A percentile compares a stretch with the other conserved stretches of the same genome.
phyloP scores from a whole-genome alignment of 2,113 vertebrate genomes.

The Odocoileus virginianus region DNA sequence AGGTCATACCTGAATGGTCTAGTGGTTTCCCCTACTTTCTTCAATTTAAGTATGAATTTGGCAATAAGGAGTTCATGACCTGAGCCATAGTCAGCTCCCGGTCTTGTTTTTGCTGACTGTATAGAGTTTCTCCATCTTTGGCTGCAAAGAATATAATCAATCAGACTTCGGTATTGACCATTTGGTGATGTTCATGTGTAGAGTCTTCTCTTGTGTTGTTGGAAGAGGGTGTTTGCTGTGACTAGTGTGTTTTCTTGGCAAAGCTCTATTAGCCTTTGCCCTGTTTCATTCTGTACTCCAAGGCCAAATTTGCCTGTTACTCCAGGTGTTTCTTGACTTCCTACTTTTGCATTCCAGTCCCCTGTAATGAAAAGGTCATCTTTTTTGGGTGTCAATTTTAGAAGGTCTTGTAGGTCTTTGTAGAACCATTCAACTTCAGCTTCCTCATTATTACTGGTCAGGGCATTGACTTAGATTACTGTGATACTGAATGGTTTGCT shows the following conservation, averaged over 20 bases:
- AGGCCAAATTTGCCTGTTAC: neutral
- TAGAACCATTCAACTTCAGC: neutral
- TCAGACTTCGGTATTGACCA: neutral
- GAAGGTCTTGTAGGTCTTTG: neutral
- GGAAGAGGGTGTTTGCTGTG: neutral
- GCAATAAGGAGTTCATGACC: neutral
- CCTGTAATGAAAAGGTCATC: neutral
- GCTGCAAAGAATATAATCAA: neutral
- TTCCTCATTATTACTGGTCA: neutral
- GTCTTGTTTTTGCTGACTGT: neutral
- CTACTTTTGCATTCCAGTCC: neutral
- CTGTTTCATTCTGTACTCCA: neutral
- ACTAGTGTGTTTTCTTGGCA: neutral
- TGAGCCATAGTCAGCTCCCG: neutral
- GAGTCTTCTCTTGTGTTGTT: neutral
- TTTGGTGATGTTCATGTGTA: neutral
- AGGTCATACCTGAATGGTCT: neutral
- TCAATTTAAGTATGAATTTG: neutral
- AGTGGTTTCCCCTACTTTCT: neutral
- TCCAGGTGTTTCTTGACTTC: neutral
- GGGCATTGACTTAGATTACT: neutral
- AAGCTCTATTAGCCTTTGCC: neutral
- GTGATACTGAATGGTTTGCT: neutral
- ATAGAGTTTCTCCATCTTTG: neutral
- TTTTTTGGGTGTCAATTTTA: neutral